These are phyloP conservation scores for Lucinisca nassula DNA, from an alignment of 2,888 invertebrate species.

Conservation along the genomic window DNA sequence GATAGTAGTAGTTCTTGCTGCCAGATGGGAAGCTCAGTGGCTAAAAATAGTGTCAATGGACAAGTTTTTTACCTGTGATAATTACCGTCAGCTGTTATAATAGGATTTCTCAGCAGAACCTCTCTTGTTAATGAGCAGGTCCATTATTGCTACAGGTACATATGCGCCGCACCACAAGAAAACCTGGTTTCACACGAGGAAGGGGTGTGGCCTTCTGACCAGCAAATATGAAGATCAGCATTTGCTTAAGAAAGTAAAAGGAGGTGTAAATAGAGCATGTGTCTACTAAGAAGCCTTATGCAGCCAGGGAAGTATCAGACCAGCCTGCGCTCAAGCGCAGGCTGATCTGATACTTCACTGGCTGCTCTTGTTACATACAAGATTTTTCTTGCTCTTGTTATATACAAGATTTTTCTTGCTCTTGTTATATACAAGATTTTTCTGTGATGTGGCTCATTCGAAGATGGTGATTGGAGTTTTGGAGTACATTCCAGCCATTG, in stretches of 20 bases:
- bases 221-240: no score
- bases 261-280: no score
- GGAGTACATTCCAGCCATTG: background rate
- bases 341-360: no score
- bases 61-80: background rate
- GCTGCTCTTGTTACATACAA: no score
- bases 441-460: background rate
- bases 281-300: no score
- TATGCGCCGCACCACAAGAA: background rate
- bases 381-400: no score
- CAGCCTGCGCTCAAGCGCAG: no score
- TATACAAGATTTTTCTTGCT: no score
- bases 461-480: background rate
- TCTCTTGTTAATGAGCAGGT: background rate
- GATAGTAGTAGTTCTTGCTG: background rate
- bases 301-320: no score
- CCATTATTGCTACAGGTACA: background rate
- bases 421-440: background rate
- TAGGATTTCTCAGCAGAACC: background rate
- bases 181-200: background rate
- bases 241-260: no score
- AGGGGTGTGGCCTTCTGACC: no score
- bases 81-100: background rate
- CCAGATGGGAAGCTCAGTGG: background rate
- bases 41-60: background rate